These are phyloP conservation scores for Busseola fusca DNA, from an alignment of 2,888 invertebrate genomes.

Conservation along the genomic window DNA sequence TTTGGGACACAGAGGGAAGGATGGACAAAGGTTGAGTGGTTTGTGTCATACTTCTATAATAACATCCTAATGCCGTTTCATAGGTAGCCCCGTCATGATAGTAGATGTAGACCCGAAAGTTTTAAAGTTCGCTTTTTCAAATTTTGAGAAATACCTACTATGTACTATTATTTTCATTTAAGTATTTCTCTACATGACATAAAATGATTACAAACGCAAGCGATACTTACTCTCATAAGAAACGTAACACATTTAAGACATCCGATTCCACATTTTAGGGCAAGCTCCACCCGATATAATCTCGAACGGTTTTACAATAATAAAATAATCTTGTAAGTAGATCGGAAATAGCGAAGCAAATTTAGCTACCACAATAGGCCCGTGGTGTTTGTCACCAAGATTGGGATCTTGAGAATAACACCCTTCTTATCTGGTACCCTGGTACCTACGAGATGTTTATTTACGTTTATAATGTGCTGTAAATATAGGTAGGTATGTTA, in stretches of 20 bases:
- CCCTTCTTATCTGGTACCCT: slow-evolving; percentile 77
- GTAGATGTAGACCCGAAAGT: neutral
- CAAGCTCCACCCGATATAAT: slow-evolving; percentile 67
- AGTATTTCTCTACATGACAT: neutral
- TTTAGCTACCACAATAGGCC: slow-evolving; percentile 86
- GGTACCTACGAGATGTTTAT: slow-evolving; percentile 75
- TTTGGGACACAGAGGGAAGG: no score
- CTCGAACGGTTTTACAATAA: slow-evolving; percentile 79
- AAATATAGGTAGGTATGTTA: slow-evolving; percentile 32
- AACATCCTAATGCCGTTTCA: no score
- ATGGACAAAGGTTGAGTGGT: no score
- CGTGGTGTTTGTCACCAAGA: slow-evolving; percentile 84
- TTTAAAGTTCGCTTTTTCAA: neutral
- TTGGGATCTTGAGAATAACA: slow-evolving; percentile 81
- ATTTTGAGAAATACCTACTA: neutral
- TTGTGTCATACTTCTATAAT: no score
- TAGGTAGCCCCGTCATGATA: neutral
- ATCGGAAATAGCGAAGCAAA: slow-evolving; percentile 87
- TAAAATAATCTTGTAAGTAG: slow-evolving; percentile 84
- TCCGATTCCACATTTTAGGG: slow-evolving; percentile 56
- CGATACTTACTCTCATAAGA: slow-evolving; percentile 5
- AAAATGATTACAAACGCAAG: slow-evolving; percentile 1
- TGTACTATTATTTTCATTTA: neutral
- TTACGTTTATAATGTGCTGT: slow-evolving; percentile 67
- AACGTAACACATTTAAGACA: slow-evolving; percentile 51